Conservation (phyloP, 2,888 invertebrate genomes). For the Noctuana brunneofusca region DNA sequence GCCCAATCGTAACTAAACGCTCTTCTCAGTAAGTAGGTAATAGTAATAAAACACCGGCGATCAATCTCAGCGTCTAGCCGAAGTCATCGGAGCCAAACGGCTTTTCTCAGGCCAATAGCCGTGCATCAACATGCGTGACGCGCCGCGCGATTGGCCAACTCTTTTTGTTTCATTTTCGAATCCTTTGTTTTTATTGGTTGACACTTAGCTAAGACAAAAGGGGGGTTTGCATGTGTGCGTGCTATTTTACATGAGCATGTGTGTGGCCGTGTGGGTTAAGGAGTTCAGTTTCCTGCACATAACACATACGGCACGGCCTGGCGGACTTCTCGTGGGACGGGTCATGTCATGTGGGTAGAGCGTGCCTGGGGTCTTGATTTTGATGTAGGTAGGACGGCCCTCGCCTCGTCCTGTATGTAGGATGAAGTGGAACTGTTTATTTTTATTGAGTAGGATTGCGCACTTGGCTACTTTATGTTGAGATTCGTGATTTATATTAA, state of each 20-base stretch:
- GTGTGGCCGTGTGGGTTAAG: slow-evolving; percentile 73
- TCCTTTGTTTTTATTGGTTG: slow-evolving; percentile 84
- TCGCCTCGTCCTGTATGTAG: slow-evolving; percentile 59
- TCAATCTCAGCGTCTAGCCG: slow-evolving; percentile 78
- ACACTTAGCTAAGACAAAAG: slow-evolving; percentile 83
- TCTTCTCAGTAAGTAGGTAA: slow-evolving; percentile 21
- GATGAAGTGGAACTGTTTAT: slow-evolving; percentile 66
- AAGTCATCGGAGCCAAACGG: slow-evolving; percentile 79
- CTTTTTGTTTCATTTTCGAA: slow-evolving; percentile 82
- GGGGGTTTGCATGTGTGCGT: slow-evolving; percentile 71
- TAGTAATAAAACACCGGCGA: slow-evolving; percentile 55
- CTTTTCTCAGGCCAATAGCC: slow-evolving; percentile 82
- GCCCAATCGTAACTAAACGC: slow-evolving; percentile 33
- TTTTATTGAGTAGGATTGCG: slow-evolving; percentile 47
- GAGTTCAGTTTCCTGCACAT: slow-evolving; percentile 64
- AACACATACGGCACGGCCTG: slow-evolving; percentile 39
- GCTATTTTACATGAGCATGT: slow-evolving; percentile 53
- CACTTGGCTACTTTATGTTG: slow-evolving; percentile 10
- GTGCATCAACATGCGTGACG: slow-evolving; percentile 80
- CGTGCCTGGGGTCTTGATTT: slow-evolving; percentile 73
- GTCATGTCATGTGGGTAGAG: slow-evolving; percentile 53
- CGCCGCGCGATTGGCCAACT: slow-evolving; percentile 75
- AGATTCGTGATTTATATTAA: slow-evolving; percentile 13
- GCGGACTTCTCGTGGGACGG: slow-evolving; percentile 54
- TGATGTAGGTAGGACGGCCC: slow-evolving; percentile 71